phyloP scores from a whole-genome alignment of 2,797 vertebrate genomes.

The Heteromormyrus szaboi region DNA sequence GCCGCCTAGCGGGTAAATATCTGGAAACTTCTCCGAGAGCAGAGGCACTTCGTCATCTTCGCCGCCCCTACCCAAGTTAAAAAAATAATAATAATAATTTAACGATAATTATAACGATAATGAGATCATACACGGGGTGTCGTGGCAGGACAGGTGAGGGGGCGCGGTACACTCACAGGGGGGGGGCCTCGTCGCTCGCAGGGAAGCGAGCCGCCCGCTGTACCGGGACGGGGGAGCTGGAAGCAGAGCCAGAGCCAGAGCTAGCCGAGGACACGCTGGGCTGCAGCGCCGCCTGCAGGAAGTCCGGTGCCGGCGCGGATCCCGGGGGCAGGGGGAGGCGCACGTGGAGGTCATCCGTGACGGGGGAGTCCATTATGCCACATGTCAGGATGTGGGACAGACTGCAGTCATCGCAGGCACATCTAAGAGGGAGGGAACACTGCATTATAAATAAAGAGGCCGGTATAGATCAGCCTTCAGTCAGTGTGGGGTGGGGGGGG shows the following conservation, averaged over 20 bases:
- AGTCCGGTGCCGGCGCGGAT: slow-evolving; percentile 64
- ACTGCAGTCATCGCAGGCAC: slow-evolving; percentile 97
- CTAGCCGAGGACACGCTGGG: slow-evolving; percentile 90
- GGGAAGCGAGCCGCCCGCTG: slow-evolving; percentile 83
- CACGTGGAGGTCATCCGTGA: slow-evolving; percentile 80
- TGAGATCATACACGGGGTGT: background rate
- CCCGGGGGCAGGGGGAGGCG: slow-evolving; percentile 82
- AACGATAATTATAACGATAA: background rate
- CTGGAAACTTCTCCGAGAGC: slow-evolving; percentile 79
- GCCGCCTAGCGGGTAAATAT: slow-evolving; percentile 80
- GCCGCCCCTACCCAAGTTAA: slow-evolving; percentile 65
- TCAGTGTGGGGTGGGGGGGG: too few relatives aligned
- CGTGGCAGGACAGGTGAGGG: background rate
- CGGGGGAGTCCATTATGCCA: slow-evolving; percentile 94
- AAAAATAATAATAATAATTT: background rate
- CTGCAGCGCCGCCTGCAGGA: slow-evolving; percentile 80
- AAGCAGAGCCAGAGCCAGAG: slow-evolving; percentile 68
- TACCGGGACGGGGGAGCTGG: slow-evolving; percentile 85
- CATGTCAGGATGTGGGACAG: slow-evolving; percentile 97
- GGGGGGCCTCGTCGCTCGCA: slow-evolving; percentile 66
- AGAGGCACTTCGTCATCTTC: slow-evolving; percentile 88
- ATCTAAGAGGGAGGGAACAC: slow-evolving; percentile 58
- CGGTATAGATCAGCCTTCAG: background rate
- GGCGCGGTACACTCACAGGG: slow-evolving; percentile 69
- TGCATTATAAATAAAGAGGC: background rate